Conservation (phyloP, 2,797 vertebrate genomes). For the Hyperoplus immaculatus region DNA sequence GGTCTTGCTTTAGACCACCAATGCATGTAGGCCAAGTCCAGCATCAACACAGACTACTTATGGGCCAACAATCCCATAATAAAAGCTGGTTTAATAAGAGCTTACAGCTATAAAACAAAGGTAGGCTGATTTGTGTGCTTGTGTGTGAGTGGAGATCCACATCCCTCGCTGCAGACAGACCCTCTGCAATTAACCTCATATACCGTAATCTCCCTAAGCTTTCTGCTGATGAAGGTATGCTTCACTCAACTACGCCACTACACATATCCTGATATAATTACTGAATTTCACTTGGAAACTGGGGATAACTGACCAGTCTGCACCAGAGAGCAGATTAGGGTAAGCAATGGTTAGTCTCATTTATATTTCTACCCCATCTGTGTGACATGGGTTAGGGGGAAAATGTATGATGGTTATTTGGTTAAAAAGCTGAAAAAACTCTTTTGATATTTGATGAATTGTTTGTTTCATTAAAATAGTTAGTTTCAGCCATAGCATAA, state of each 20-base stretch:
- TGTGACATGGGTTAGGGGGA: background rate
- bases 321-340: background rate
- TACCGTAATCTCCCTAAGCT: conserved; percentile 59
- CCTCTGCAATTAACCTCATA: conserved; percentile 79
- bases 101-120: conserved; percentile 49
- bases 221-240: conserved; percentile 36
- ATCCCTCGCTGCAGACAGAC: conserved; percentile 62
- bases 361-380: background rate
- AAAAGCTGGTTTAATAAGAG: conserved; percentile 54
- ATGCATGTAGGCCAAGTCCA: conserved; percentile 7
- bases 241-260: conserved; percentile 13
- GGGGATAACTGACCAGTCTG: conserved; percentile 23
- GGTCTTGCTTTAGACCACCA: conserved; percentile 10
- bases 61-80: conserved; percentile 16
- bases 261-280: background rate
- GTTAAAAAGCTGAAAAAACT: background rate
- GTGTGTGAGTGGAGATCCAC: conserved; percentile 35
- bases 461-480: background rate
- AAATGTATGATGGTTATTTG: background rate
- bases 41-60: conserved; percentile 34
- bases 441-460: background rate
- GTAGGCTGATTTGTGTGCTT: conserved; percentile 50
- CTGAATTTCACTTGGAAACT: conserved; percentile 12
- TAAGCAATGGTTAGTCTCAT: background rate
- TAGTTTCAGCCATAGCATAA: background rate